Evolutionary conservation across 2,113 vertebrate genomes (phyloP), one percentile per base, ranked within the genome.

Genomic region (Rhea pennata): DNA sequence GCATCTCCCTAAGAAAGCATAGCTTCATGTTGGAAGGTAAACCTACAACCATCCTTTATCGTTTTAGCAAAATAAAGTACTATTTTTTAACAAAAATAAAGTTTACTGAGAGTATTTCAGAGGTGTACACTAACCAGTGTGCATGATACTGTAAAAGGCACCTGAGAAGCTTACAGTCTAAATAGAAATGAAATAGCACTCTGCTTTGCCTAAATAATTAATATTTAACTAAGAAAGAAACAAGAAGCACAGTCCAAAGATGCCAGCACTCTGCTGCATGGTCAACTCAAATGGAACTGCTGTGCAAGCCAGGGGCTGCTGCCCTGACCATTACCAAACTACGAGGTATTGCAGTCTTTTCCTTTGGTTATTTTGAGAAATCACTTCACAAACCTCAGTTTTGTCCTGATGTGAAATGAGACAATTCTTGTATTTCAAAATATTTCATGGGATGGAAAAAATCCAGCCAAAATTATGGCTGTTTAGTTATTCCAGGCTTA

Each of bases 321-420:
- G 40, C 29, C 22, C 48, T 8, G 17, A 12, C 9, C 58, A 1
- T 5, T 4, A 10, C 61, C 58, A 8, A 46, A n/a, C n/a, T 15
- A 1, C 2, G 1, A 2, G 70, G n/a, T 6, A 4, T 2, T 9
- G 26, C 58, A 26, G 54, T 2, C 50, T 23, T 7, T 20, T 8
- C 59, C 61, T 54, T 4, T 23, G 3, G 10, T 36, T 4, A 8
- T 7, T 74, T 21, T 3, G 61, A 29, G 77, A 83, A 51, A 9
- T 9, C 73, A 10, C 39, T 51, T 40, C 44, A 12, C 62, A 66
- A 22, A 56, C 7, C 39, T 29, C 80, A 5, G 1, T 10, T n/a
- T 56, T n/a, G 12, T 65, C 44, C 59, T 39, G 10, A 20, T 4
- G 31, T 12, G 77, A 72, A 29, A 85, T 10, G 54, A 84, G 79